phyloP scores from a whole-genome alignment of 2,888 invertebrate genomes.

The Pterostichus niger region DNA sequence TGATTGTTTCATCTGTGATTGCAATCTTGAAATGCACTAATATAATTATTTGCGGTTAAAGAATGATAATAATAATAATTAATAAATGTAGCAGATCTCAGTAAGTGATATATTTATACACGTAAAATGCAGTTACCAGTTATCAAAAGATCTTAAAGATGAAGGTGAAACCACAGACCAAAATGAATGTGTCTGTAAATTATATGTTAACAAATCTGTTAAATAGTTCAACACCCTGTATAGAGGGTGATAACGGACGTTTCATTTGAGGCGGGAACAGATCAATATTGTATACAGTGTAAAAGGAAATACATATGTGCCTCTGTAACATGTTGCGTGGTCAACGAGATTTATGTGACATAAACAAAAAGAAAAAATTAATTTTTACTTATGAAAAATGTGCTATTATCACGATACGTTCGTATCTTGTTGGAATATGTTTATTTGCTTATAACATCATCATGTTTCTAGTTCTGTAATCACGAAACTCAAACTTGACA shows the following conservation, averaged over 20 bases:
- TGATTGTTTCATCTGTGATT: too few relatives aligned
- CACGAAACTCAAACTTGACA: neutral
- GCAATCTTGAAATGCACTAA: neutral
- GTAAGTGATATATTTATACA: too few relatives aligned
- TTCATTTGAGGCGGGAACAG: neutral
- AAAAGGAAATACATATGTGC: constrained; percentile 56
- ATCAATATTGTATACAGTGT: constrained; percentile 51
- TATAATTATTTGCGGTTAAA: too few relatives aligned
- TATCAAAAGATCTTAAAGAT: too few relatives aligned
- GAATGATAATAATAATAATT: too few relatives aligned
- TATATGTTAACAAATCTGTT: neutral
- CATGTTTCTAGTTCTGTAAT: constrained; percentile 22
- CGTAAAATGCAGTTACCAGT: too few relatives aligned
- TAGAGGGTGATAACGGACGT: constrained; percentile 18
- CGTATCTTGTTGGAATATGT: constrained; percentile 40
- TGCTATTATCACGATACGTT: constrained; percentile 49
- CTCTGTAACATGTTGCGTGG: constrained; percentile 59
- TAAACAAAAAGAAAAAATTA: constrained; percentile 61
- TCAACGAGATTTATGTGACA: constrained; percentile 57
- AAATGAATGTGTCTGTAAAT: too few relatives aligned
- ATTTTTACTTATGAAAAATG: constrained; percentile 63
- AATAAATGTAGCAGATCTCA: too few relatives aligned
- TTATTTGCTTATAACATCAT: constrained; percentile 52
- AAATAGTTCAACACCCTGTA: neutral
- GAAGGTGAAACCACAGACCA: too few relatives aligned